Evolutionary conservation across 2,113 vertebrate genomes (phyloP).

Genomic region (Triplophysa tibetana): DNA sequence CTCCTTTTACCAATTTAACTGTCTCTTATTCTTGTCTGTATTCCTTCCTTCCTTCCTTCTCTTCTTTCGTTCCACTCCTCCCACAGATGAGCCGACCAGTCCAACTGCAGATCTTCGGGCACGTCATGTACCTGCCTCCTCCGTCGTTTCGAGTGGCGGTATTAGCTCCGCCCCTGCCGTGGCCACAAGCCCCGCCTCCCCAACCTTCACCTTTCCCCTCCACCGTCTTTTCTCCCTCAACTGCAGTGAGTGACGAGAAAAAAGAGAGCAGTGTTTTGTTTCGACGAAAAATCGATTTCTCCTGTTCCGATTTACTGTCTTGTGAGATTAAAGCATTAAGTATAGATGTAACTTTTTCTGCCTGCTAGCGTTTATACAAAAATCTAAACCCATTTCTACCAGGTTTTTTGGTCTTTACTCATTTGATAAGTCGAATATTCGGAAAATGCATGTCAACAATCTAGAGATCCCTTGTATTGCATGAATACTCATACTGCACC

Average conservation of each 20-base stretch:
- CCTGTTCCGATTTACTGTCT: background rate
- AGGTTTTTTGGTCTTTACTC: background rate
- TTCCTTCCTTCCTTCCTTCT: slow-evolving; percentile 1
- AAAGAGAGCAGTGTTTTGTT: slow-evolving; percentile 18
- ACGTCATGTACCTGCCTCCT: slow-evolving; percentile 92
- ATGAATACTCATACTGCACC: background rate
- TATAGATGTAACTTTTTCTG: background rate
- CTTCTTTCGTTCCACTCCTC: slow-evolving; percentile 43
- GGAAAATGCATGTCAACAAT: slow-evolving; percentile 16
- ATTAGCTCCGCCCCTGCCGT: slow-evolving; percentile 87
- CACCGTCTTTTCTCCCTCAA: slow-evolving; percentile 93
- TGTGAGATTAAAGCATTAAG: too few species aligned
- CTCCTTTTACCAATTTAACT: slow-evolving; percentile 11
- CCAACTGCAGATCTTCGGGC: slow-evolving; percentile 93
- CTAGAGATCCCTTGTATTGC: slow-evolving; percentile 1
- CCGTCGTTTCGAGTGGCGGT: slow-evolving; percentile 93
- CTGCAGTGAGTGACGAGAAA: slow-evolving; percentile 85
- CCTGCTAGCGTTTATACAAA: background rate
- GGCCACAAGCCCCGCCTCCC: slow-evolving; percentile 85
- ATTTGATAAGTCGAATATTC: background rate
- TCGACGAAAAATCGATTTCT: background rate
- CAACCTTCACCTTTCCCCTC: slow-evolving; percentile 88
- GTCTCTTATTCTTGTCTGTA: background rate
- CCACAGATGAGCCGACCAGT: slow-evolving; percentile 92
- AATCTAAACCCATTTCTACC: too few species aligned